Percentiles rank a stretch among this genome's conserved stretches.
phyloP scores from a whole-genome alignment of 2,888 invertebrate species.

The Rhimphoctona megacephalus region DNA sequence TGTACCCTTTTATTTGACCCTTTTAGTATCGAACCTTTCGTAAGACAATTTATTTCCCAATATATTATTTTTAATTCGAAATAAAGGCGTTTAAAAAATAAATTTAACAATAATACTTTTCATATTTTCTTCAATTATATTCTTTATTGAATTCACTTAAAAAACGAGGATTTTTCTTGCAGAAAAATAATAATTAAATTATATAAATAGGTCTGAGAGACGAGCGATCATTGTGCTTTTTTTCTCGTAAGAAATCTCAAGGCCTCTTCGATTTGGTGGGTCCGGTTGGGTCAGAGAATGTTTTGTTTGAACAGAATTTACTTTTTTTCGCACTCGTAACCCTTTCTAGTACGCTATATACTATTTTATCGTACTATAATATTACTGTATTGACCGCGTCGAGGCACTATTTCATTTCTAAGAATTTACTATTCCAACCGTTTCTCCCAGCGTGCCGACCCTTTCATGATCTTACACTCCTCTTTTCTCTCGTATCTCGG shows the following conservation, averaged over 20 bases:
- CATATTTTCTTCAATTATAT: neutral
- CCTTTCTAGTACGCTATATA: slow-evolving; percentile 39
- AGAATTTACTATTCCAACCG: slow-evolving; percentile 62
- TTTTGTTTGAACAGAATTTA: slow-evolving; percentile 28
- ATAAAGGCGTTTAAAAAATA: neutral
- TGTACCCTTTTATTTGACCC: neutral
- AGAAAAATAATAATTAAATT: neutral
- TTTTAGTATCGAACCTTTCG: neutral
- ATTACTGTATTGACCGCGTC: slow-evolving; percentile 56
- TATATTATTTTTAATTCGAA: neutral
- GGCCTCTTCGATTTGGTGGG: slow-evolving; percentile 5
- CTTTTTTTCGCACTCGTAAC: slow-evolving; percentile 31
- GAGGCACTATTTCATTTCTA: slow-evolving; percentile 55
- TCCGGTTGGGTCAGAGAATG: slow-evolving; percentile 24
- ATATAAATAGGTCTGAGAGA: neutral
- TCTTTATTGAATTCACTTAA: neutral
- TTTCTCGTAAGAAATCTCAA: slow-evolving; percentile 19
- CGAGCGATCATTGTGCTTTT: neutral
- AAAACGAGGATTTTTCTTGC: neutral
- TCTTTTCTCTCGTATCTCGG: neutral
- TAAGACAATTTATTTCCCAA: neutral
- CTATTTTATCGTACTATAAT: slow-evolving; percentile 35
- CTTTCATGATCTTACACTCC: slow-evolving; percentile 47
- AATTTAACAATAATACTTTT: neutral
- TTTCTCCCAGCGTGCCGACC: slow-evolving; percentile 42